Evolutionary conservation across 2,888 invertebrate species (phyloP).

Genomic region (Cerastis rubricosa): DNA sequence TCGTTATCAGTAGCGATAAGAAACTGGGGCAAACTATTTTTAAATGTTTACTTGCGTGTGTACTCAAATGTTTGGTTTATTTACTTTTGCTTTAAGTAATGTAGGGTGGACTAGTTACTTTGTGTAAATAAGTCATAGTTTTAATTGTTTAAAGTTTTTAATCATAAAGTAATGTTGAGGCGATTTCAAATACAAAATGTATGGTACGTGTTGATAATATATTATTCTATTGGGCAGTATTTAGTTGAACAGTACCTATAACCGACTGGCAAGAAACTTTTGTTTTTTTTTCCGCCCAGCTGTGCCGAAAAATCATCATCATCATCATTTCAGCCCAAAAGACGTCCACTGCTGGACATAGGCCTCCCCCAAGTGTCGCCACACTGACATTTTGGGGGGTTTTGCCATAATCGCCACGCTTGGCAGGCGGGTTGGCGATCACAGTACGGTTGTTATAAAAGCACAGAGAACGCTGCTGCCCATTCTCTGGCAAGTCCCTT

Average conservation of each 20-base stretch:
- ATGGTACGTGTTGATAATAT: background rate
- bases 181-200: background rate
- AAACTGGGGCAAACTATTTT: slow-evolving; percentile 32
- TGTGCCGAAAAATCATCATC: too few species aligned
- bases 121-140: background rate
- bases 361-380: too few species aligned
- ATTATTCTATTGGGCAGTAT: background rate
- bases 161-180: background rate
- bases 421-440: too few species aligned
- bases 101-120: background rate
- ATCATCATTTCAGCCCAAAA: too few species aligned
- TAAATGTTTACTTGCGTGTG: slow-evolving; percentile 36
- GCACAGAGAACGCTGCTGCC: too few species aligned
- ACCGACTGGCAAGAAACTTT: background rate
- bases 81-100: background rate
- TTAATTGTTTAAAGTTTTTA: background rate
- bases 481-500: too few species aligned
- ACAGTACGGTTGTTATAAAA: too few species aligned
- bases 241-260: background rate
- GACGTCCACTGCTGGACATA: too few species aligned
- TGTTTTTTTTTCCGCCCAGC: background rate
- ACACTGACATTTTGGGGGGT: too few species aligned
- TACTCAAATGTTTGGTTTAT: background rate
- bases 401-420: too few species aligned
- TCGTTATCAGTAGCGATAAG: slow-evolving; percentile 46